These are phyloP conservation scores for Aphelenchoides besseyi DNA, from an alignment of 1,140 invertebrate species.

Conservation along the genomic window DNA sequence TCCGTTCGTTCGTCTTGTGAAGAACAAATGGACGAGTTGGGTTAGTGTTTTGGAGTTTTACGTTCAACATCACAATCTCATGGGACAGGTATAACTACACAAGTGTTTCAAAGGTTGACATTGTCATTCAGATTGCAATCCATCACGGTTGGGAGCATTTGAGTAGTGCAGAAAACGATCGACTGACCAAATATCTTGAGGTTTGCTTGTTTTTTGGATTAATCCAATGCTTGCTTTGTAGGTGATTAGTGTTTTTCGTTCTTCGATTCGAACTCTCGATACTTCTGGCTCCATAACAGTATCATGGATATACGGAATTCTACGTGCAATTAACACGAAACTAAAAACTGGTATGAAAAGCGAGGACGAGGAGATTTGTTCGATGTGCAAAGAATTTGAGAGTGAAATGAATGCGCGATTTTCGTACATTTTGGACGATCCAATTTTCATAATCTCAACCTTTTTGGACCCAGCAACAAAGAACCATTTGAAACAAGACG, in stretches of 20 bases:
- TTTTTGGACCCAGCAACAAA: slow-evolving; percentile 10
- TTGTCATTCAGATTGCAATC: neutral
- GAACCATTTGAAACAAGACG: neutral
- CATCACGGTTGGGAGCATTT: slow-evolving; percentile 8
- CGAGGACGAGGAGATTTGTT: neutral
- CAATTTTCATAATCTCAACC: neutral
- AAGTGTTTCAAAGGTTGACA: too few relatives aligned
- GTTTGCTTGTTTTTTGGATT: neutral
- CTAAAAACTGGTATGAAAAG: neutral
- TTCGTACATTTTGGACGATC: neutral
- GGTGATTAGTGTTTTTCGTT: slow-evolving; percentile 1
- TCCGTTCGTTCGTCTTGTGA: neutral
- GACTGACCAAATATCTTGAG: neutral
- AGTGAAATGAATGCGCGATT: neutral
- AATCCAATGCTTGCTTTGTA: neutral
- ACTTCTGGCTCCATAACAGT: neutral
- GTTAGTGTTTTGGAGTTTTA: neutral
- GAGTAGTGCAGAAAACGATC: neutral
- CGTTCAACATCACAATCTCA: neutral
- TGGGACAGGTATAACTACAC: slow-evolving; percentile 7
- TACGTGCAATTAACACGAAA: neutral
- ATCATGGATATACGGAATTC: slow-evolving; percentile 5
- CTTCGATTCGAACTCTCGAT: slow-evolving; percentile 2
- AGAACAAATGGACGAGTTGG: neutral
- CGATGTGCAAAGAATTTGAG: neutral